Evolutionary conservation across 2,113 vertebrate genomes (phyloP).

Genomic region (Aldabrachelys gigantea): DNA sequence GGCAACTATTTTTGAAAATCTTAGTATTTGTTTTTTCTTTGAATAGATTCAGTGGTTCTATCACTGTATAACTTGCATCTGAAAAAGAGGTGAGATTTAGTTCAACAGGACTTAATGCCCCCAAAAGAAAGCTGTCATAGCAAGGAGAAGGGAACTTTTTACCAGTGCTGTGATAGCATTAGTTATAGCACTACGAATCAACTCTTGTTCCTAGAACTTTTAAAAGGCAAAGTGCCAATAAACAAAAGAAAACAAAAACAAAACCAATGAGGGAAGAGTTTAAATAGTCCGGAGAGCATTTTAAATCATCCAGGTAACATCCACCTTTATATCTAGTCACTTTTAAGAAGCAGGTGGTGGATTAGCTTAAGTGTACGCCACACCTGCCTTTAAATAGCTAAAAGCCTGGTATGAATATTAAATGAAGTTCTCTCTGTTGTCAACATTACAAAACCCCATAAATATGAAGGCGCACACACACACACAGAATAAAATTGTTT

Average conservation of each 20-base stretch:
- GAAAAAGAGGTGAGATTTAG: background rate
- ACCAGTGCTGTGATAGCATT: background rate
- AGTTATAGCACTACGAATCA: background rate
- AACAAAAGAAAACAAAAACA: background rate
- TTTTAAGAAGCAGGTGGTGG: background rate
- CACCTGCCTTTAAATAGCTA: background rate
- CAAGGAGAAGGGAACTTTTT: background rate
- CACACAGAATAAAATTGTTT: background rate
- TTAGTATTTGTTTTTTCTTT: fast-evolving
- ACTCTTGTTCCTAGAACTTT: background rate
- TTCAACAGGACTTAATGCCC: background rate
- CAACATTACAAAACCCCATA: background rate
- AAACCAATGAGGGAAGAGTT: fast-evolving
- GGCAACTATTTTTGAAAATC: background rate
- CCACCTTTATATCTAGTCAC: background rate
- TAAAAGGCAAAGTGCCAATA: background rate
- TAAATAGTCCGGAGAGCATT: background rate
- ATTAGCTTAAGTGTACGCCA: background rate
- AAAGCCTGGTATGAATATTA: background rate
- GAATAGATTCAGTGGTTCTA: background rate
- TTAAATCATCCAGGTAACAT: background rate
- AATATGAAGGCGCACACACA: background rate
- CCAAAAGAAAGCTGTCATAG: background rate
- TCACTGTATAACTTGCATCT: background rate
- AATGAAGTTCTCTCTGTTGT: background rate